Evolutionary conservation across 2,888 invertebrate genomes (phyloP).

Genomic region (Cephus pulcher): DNA sequence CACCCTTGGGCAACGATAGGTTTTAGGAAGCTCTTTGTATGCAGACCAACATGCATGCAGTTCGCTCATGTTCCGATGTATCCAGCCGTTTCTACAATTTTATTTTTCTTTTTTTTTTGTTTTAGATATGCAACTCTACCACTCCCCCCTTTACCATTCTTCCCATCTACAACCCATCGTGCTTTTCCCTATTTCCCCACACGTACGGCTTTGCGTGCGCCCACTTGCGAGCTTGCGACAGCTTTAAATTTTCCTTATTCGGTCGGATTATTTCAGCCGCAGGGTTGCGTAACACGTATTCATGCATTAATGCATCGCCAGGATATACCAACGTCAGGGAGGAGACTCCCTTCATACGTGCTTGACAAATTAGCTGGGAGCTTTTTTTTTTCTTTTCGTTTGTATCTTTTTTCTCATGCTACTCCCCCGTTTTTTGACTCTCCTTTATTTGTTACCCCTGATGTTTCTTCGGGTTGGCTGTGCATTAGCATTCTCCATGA

Average conservation of each 20-base stretch:
- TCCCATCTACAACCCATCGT: background rate
- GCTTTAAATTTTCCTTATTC: conserved; percentile 20
- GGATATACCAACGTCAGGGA: background rate
- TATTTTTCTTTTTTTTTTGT: background rate
- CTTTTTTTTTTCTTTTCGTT: background rate
- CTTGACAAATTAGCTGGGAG: background rate
- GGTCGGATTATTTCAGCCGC: conserved; percentile 7
- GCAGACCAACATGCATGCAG: conserved; percentile 47
- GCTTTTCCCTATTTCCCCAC: conserved; percentile 15
- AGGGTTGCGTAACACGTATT: background rate
- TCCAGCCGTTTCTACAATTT: conserved; percentile 8
- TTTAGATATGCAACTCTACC: background rate
- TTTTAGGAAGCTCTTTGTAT: conserved; percentile 54
- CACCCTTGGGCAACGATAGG: conserved; percentile 1
- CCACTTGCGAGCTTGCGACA: background rate
- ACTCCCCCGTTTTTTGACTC: background rate
- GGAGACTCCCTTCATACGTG: background rate
- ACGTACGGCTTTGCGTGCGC: conserved; percentile 15
- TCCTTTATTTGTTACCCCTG: background rate
- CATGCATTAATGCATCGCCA: background rate
- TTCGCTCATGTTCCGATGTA: conserved; percentile 21
- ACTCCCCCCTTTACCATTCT: background rate
- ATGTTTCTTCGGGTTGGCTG: background rate
- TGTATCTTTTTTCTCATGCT: background rate
- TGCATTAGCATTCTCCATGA: background rate